These are phyloP conservation scores for Myathropa florea DNA, from an alignment of 2,888 invertebrate species.

Conservation along the genomic window DNA sequence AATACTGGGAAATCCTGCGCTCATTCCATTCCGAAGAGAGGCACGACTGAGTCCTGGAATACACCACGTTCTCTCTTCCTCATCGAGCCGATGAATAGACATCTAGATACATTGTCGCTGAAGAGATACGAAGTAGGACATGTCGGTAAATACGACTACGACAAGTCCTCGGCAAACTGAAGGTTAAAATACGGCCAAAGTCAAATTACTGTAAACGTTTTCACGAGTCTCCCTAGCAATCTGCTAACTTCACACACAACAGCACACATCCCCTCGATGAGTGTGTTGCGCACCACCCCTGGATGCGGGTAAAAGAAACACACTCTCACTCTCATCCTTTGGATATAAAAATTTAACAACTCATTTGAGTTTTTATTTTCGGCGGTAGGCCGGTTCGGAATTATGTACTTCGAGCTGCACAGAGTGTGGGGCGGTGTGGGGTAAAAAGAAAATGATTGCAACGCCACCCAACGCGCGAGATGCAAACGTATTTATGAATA, in stretches of 20 bases:
- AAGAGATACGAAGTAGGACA: neutral
- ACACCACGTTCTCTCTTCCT: neutral
- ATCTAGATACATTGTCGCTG: neutral
- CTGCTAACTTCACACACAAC: neutral
- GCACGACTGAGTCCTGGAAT: neutral
- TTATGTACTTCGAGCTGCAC: neutral
- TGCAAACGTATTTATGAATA: slow-evolving; percentile 7
- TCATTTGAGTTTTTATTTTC: neutral
- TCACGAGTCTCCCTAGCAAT: neutral
- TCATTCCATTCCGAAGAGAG: neutral
- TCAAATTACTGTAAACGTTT: neutral
- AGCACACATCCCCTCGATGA: neutral
- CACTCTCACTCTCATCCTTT: neutral
- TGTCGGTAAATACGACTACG: neutral
- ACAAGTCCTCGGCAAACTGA: neutral
- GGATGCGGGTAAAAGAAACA: neutral
- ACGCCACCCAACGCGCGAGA: neutral
- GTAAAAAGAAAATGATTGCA: neutral
- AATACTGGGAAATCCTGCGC: neutral
- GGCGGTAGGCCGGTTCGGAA: neutral
- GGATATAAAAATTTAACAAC: neutral
- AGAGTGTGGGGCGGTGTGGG: neutral
- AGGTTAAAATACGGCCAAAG: neutral
- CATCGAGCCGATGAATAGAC: neutral
- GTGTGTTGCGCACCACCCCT: neutral